Conservation (phyloP, 2,113 vertebrate species). For the Syngnathus scovelli region DNA sequence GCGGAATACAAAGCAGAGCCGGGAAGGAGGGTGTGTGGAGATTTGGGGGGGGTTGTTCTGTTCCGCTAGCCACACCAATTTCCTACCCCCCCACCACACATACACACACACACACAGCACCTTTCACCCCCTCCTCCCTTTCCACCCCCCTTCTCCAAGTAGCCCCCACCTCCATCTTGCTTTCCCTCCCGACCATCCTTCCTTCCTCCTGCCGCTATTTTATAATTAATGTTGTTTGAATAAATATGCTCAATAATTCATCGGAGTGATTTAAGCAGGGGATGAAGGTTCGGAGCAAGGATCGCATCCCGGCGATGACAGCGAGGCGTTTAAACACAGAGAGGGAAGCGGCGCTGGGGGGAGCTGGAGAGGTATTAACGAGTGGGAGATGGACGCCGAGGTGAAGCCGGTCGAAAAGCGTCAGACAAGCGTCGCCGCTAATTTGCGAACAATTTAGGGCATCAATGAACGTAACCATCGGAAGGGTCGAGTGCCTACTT, state of each 20-base stretch:
- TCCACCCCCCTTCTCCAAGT: constrained; percentile 38
- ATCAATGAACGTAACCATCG: constrained; percentile 9
- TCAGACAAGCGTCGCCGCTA: constrained; percentile 69
- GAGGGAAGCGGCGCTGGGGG: not conserved
- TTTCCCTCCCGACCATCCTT: constrained; percentile 7
- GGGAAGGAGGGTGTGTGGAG: constrained; percentile 32
- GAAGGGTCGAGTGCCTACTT: not conserved
- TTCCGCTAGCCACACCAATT: constrained; percentile 79
- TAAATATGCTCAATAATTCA: constrained; percentile 70
- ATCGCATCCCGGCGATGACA: constrained; percentile 25
- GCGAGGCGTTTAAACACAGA: constrained; percentile 6
- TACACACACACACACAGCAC: constrained; percentile 18
- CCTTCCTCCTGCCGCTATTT: constrained; percentile 28
- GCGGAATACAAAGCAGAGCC: constrained; percentile 68
- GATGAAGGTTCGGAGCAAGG: constrained; percentile 38
- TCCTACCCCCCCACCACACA: constrained; percentile 56
- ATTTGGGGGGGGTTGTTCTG: constrained; percentile 52
- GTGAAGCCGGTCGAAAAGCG: constrained; percentile 52
- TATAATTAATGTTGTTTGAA: constrained; percentile 69
- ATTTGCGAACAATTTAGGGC: constrained; percentile 75
- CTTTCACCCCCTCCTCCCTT: constrained; percentile 23
- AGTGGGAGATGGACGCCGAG: constrained; percentile 24
- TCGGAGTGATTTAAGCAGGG: constrained; percentile 54
- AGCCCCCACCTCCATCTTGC: constrained; percentile 35
- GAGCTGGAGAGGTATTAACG: not conserved